phyloP scores from a whole-genome alignment of 1,140 invertebrate genomes.

The Bombus superbus region DNA sequence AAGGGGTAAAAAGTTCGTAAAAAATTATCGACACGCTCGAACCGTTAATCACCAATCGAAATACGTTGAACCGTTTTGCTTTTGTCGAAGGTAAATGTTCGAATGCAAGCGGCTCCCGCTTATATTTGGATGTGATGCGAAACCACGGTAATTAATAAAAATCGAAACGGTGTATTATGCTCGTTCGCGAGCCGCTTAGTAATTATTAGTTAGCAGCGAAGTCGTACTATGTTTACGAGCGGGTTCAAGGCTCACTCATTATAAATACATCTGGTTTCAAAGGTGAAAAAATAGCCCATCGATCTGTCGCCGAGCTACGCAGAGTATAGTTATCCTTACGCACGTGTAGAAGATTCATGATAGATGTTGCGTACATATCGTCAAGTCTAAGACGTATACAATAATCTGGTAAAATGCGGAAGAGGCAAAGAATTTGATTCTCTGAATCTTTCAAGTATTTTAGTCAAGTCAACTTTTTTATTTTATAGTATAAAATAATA shows the following conservation, averaged over 20 bases:
- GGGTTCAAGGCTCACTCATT: conserved; percentile 64
- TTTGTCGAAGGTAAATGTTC: neutral
- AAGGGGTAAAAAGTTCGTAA: neutral
- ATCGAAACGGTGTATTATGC: conserved; percentile 17
- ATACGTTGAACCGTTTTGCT: conserved; percentile 2
- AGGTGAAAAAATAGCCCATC: conserved; percentile 66
- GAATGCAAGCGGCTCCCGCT: neutral
- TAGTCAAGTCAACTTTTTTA: too few species aligned
- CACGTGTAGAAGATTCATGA: conserved; percentile 40
- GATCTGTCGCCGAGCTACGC: conserved; percentile 46
- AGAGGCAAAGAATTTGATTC: neutral
- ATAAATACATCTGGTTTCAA: conserved; percentile 63
- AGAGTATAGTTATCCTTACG: conserved; percentile 52
- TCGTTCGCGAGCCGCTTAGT: conserved; percentile 8
- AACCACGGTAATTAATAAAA: conserved; percentile 41
- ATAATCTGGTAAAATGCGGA: too few species aligned
- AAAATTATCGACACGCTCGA: too few species aligned
- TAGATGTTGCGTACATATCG: neutral
- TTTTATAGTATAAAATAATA: too few species aligned
- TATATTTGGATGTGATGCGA: conserved; percentile 43
- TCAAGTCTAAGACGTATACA: neutral
- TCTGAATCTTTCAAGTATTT: neutral
- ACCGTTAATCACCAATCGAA: too few species aligned
- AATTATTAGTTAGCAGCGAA: conserved; percentile 39
- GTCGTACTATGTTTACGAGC: conserved; percentile 56